Evolutionary conservation across 2,113 vertebrate genomes (phyloP), one percentile per base, ranked within the genome.

Genomic region (Dryoscopus gambensis): DNA sequence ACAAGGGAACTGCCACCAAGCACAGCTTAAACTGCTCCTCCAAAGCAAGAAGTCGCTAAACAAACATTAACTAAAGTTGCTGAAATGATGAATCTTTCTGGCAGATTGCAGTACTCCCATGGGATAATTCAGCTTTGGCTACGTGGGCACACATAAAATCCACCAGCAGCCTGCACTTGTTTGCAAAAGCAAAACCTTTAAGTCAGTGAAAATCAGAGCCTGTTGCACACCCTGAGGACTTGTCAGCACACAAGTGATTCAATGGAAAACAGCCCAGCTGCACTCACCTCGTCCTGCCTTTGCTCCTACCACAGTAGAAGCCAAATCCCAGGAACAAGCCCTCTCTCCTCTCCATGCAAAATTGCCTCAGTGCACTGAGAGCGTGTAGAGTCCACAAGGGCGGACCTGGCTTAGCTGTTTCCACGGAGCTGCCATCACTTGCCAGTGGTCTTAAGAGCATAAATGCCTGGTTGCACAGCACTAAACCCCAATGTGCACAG

Each of bases 51-150:
- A 84, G 74, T 60, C 1, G 0, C 74, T 76, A 89, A 84, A 65
- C 63, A 90, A 93, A 88, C 76, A 39, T 50, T 83, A 94, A 89
- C 77, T 81, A 47, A 90, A 93, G 89, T 70, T 87, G 81, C 84
- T 74, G 79, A 96, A 95, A 95, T 55, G 64, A 94, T 84, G 87
- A 87, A 91, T 95, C 89, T 89, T 70, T 35, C 92, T 84, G 77
- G 84, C 81, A 82, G 81, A 20, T 60, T 50, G 49, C 19, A 75
- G 46, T 23, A 31, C 31, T 87, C 77, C 77, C 49, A 4, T 40
- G 60, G 76, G 91, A 75, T 59, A 88, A 78, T 11, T 92, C 89
- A 37, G 68, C 63, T 69, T 63, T 33, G 7, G 76, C 59, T 86
- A 83, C 4, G 15, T 73, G 83, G 83, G 75, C 59, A 78, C 56